Evolutionary conservation across 2,113 vertebrate species (phyloP).

Genomic region (Tachysurus vachellii): DNA sequence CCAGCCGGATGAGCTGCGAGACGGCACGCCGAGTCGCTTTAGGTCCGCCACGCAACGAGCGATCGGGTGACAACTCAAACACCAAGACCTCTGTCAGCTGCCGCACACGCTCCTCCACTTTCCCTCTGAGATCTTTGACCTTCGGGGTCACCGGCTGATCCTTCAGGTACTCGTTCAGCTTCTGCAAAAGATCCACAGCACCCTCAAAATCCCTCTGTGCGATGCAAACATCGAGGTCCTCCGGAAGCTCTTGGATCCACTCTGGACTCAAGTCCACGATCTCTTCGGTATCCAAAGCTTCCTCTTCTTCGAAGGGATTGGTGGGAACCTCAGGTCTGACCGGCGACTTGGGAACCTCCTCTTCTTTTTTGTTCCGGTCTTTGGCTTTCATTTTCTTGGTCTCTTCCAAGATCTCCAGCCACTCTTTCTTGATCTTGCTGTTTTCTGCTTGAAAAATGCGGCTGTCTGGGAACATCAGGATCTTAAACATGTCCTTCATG

Average conservation of each 20-base stretch:
- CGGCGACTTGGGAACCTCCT: slow-evolving; percentile 73
- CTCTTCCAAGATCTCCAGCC: slow-evolving; percentile 94
- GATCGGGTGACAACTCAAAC: slow-evolving; percentile 92
- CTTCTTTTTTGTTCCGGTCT: slow-evolving; percentile 83
- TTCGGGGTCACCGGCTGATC: slow-evolving; percentile 80
- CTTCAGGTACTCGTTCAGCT: slow-evolving; percentile 85
- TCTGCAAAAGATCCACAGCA: slow-evolving; percentile 93
- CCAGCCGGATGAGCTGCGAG: slow-evolving; percentile 93
- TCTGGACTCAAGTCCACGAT: slow-evolving; percentile 84
- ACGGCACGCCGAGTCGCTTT: slow-evolving; percentile 91
- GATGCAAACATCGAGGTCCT: slow-evolving; percentile 95
- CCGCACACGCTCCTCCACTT: slow-evolving; percentile 86
- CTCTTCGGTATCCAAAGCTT: slow-evolving; percentile 68
- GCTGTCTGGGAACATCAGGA: slow-evolving; percentile 96
- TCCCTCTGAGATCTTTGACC: slow-evolving; percentile 84
- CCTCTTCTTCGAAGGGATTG: slow-evolving; percentile 85
- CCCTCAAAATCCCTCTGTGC: slow-evolving; percentile 97
- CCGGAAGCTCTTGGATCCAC: slow-evolving; percentile 96
- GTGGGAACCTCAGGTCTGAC: slow-evolving; percentile 71
- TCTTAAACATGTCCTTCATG: slow-evolving; percentile 99
- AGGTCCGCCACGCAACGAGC: slow-evolving; percentile 88
- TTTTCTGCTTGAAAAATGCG: slow-evolving; percentile 98
- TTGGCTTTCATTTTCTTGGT: slow-evolving; percentile 89
- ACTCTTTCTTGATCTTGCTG: slow-evolving; percentile 98
- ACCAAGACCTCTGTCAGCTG: slow-evolving; percentile 95